These are phyloP conservation scores for Coryphaenoides rupestris DNA, from an alignment of 2,113 vertebrate species.

Conservation along the genomic window DNA sequence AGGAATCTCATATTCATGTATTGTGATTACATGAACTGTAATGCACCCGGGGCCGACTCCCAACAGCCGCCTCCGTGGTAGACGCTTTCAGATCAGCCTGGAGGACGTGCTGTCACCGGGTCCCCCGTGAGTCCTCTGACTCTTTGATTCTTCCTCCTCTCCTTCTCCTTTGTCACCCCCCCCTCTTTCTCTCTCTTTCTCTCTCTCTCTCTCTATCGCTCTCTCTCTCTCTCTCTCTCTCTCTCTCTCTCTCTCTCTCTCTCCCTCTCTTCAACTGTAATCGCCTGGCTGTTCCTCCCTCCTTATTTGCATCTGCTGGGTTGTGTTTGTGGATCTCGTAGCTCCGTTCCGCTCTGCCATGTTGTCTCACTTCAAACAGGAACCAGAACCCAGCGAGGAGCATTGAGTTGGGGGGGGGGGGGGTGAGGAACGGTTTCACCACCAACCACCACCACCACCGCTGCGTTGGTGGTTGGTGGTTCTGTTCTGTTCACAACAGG, in stretches of 20 bases:
- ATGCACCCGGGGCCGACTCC: conserved; percentile 54
- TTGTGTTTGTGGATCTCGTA: conserved; percentile 48
- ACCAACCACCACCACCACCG: too few species aligned
- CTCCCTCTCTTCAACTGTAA: conserved; percentile 27
- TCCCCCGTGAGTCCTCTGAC: conserved; percentile 49
- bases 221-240: not conserved
- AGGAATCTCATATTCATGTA: conserved; percentile 60
- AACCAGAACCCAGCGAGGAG: conserved; percentile 3
- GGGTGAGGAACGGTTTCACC: too few species aligned
- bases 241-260: too few species aligned
- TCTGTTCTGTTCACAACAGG: not conserved
- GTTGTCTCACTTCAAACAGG: conserved; percentile 31
- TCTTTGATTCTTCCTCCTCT: conserved; percentile 20
- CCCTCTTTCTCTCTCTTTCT: conserved; percentile 1
- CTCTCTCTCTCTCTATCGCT: not conserved
- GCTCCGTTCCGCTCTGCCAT: conserved; percentile 17
- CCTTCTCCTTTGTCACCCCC: conserved; percentile 7
- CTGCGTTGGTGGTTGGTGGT: too few species aligned
- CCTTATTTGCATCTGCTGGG: conserved; percentile 63
- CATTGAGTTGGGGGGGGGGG: too few species aligned
- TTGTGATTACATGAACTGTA: conserved; percentile 58
- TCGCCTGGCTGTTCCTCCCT: conserved; percentile 47
- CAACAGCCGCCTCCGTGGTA: conserved; percentile 53
- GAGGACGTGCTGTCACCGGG: conserved; percentile 46
- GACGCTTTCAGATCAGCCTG: conserved; percentile 57